These are phyloP conservation scores for Diorhabda elongata DNA, from an alignment of 1,140 invertebrate genomes.

Conservation along the genomic window DNA sequence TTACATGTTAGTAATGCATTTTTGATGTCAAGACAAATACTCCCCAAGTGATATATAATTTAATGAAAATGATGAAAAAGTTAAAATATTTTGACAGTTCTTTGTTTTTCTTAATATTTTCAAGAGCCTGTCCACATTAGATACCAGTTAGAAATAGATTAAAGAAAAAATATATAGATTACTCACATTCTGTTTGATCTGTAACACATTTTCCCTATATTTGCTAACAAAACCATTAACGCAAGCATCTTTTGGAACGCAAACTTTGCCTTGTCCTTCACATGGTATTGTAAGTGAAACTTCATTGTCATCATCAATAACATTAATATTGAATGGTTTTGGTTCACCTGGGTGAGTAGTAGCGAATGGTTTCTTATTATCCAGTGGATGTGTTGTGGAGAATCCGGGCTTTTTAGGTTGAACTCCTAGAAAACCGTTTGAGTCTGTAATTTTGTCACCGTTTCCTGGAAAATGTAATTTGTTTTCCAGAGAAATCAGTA, in stretches of 20 bases:
- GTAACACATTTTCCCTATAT: constrained; percentile 47
- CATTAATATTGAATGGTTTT: constrained; percentile 5
- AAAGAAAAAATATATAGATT: neutral
- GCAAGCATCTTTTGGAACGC: constrained; percentile 54
- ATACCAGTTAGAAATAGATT: no score
- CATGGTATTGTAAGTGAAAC: constrained; percentile 37
- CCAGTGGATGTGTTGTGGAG: constrained; percentile 23
- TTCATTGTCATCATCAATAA: constrained; percentile 24
- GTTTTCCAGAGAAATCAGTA: no score
- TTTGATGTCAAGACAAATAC: no score
- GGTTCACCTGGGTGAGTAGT: constrained; percentile 13
- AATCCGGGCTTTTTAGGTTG: constrained; percentile 32
- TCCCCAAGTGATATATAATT: no score
- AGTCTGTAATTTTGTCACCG: constrained; percentile 29
- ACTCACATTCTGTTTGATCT: constrained; percentile 49
- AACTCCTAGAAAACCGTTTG: constrained; percentile 38
- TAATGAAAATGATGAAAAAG: no score
- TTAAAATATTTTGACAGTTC: no score
- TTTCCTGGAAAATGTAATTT: constrained; percentile 23
- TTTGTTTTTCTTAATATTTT: no score
- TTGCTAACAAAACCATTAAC: constrained; percentile 53
- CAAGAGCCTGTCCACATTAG: no score
- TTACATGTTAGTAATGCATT: no score
- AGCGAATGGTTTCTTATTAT: constrained; percentile 25
- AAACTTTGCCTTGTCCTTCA: constrained; percentile 52